These are phyloP conservation scores for Drosophila mayaguana DNA, from an alignment of 2,888 invertebrate genomes.

Conservation along the genomic window DNA sequence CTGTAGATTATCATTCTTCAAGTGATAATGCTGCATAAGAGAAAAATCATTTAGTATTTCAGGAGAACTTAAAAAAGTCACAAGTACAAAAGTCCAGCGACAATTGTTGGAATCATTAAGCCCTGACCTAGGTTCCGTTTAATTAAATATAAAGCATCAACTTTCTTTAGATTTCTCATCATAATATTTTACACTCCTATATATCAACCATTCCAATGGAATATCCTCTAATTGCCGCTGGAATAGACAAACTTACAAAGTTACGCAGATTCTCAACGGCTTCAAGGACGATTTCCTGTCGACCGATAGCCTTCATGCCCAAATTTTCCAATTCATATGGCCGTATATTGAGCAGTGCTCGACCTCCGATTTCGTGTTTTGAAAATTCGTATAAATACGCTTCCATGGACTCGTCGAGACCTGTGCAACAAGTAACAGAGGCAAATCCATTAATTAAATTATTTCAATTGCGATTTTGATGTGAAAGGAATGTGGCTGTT, in stretches of 20 bases:
- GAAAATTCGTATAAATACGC: conserved; percentile 93
- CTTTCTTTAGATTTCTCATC: no score
- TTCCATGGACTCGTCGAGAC: conserved; percentile 87
- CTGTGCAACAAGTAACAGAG: conserved; percentile 51
- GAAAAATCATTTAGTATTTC: not conserved
- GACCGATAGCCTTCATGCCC: conserved; percentile 94
- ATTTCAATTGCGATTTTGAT: conserved; percentile 23
- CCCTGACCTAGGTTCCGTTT: no score
- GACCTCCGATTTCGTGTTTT: conserved; percentile 92
- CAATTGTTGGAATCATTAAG: not conserved
- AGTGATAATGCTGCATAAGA: conserved; percentile 92
- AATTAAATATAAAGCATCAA: no score
- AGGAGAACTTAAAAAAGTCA: no score
- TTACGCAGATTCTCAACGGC: conserved; percentile 95
- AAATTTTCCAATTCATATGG: conserved; percentile 95
- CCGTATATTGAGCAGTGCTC: conserved; percentile 91
- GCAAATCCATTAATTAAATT: not conserved
- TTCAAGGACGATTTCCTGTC: conserved; percentile 96
- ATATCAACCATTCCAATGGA: not conserved
- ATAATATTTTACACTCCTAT: no score
- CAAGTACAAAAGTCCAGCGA: not conserved
- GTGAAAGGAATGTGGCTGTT: conserved; percentile 55
- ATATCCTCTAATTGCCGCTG: conserved; percentile 2
- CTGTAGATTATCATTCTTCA: conserved; percentile 96
- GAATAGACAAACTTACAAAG: conserved; percentile 89